phyloP scores from a whole-genome alignment of 2,113 vertebrate species.

The Regulus satrapa region DNA sequence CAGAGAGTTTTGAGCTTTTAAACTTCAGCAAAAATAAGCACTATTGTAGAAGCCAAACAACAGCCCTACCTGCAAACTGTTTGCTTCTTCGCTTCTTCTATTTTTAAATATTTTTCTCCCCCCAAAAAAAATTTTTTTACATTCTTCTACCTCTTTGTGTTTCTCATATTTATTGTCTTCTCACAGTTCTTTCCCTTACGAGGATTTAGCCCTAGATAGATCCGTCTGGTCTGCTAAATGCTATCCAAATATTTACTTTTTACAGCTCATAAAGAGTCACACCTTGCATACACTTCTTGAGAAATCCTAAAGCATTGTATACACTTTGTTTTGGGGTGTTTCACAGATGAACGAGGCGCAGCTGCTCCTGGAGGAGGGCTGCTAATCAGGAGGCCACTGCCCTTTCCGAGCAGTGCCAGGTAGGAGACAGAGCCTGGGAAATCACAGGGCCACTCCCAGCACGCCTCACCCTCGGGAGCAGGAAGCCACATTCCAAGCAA shows the following conservation, averaged over 20 bases:
- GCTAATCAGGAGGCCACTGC: accelerated
- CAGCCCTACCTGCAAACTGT: neutral
- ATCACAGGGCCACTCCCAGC: neutral
- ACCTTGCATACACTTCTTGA: neutral
- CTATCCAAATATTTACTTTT: neutral
- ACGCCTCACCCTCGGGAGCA: accelerated
- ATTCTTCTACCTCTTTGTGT: neutral
- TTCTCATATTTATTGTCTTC: neutral
- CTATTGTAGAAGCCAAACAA: neutral
- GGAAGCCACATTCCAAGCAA: neutral
- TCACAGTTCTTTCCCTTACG: neutral
- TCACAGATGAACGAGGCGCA: neutral
- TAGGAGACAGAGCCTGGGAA: neutral
- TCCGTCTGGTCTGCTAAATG: neutral
- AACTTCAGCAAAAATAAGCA: neutral
- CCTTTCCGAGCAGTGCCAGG: neutral
- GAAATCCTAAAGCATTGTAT: neutral
- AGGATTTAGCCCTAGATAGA: neutral
- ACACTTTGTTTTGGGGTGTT: neutral
- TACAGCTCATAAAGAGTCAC: neutral
- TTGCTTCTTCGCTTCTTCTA: neutral
- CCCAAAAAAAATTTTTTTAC: neutral
- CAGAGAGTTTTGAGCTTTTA: neutral
- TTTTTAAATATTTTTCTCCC: neutral
- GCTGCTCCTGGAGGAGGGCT: neutral